A percentile compares a stretch with the other conserved stretches of the same genome.
Conservation (phyloP, 2,888 invertebrate species). For the Leptopilina syphax region DNA sequence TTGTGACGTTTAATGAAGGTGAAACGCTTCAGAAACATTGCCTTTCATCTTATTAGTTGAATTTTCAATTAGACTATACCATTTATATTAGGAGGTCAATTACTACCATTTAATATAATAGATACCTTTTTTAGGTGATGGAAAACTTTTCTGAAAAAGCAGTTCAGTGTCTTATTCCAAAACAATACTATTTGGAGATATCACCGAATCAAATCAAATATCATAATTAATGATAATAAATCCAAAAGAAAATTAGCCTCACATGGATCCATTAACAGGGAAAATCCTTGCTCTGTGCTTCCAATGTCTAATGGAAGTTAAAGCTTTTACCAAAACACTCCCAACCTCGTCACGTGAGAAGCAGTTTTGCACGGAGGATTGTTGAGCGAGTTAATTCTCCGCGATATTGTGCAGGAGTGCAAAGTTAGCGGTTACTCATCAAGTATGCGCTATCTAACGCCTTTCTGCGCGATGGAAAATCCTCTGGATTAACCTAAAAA, state of each 20-base stretch:
- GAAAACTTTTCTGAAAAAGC: too few relatives aligned
- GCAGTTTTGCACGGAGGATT: constrained; percentile 1
- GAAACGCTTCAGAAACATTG: not conserved
- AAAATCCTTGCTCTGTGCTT: constrained; percentile 23
- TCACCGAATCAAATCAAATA: not conserved
- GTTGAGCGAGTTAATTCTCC: constrained; percentile 52
- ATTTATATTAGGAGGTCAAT: too few relatives aligned
- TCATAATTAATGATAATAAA: not conserved
- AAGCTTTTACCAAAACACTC: constrained; percentile 54
- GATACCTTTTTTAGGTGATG: too few relatives aligned
- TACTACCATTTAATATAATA: too few relatives aligned
- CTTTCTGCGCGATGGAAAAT: constrained; percentile 42
- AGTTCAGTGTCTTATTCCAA: too few relatives aligned
- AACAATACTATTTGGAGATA: not conserved
- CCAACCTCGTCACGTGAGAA: constrained; percentile 16
- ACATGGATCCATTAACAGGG: constrained; percentile 26
- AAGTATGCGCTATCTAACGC: constrained; percentile 54
- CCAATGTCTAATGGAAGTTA: constrained; percentile 55
- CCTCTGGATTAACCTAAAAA: constrained; percentile 35
- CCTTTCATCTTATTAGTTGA: constrained; percentile 1
- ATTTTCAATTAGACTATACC: too few relatives aligned
- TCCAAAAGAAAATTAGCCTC: not conserved
- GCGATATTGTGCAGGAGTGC: constrained; percentile 56
- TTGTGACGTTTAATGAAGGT: constrained; percentile 20
- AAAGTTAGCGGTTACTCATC: constrained; percentile 59